Evolutionary conservation across 35 echinoderm and acorn worm species (phyloP), one percentile per base, ranked within the genome.

Genomic region (Acanthaster planci): DNA sequence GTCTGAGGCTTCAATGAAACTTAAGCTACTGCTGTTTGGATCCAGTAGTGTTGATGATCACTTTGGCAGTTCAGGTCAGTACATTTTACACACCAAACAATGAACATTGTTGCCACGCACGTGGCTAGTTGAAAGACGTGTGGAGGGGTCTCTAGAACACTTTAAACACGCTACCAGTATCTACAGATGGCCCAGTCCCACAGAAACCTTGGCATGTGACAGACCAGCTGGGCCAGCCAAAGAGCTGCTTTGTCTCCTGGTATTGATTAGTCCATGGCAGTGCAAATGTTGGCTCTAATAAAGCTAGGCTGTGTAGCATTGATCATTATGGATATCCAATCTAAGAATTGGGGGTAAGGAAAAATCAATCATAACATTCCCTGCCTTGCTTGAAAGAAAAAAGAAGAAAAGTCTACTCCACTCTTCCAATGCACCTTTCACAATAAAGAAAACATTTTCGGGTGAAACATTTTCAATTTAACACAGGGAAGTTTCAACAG

Each of bases 161-260:
- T 72, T 72, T 72, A 72, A 8, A 19, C 64, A 72, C 34, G 64
- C 64, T 35, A 72, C 64, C 64, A 29, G 64, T 16, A 31, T 72
- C 64, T 34, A 72, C 64, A 72, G 64, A 72, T 72, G 64, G 64
- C 7, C 34, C 29, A 72, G 34, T 72, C 64, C 64, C 64, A 72
- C 64, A 72, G 64, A 72, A 72, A 72, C 64, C 64, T 29, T 27
- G 64, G 64, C 64, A 72, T 72, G 64, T 72, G 64, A 72, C 64
- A 72, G 64, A 35, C 64, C 64, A 72, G 64, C 64, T 72, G 64
- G 64, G 42, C 42, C 42, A 12, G 42, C 42, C 42, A 6, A 12
- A 47, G 42, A 47, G 42, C 42, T 47, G 42, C 34, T 31, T 72
- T 72, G 64, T 72, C 64, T 31, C 64, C 64, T 47, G 34, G 21